Base-by-base conservation (phyloP, 2,888 invertebrate species). In the Flexamia atlantica region DNA sequence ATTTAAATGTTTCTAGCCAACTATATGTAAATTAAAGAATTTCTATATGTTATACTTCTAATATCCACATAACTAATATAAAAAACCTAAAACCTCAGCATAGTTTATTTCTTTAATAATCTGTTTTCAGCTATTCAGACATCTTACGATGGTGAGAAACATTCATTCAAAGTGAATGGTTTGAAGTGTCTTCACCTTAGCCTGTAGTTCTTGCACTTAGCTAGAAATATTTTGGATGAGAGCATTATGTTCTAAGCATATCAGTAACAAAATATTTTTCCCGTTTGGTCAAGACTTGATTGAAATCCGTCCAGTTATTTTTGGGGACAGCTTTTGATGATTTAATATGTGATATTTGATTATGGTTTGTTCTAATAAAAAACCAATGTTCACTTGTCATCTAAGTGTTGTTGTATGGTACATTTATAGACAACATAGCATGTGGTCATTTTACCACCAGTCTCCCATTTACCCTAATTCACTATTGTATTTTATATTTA, bases 61-160 rank as follows among this genome's bases (percentile, higher is more conserved):
- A 46, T 46, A 46, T 46, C 12, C 46, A 46, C 12, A 46, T 46
- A 17, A 9, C 7, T 46, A 46, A 46, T 46, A 20, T 53, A 12
- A 12, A 46, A 53, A n/a, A 3, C 4, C 5, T 53, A 7, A 2
- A 53, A 20, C 9, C 53, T 23, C 53, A 53, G 7, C 23, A 20
- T 53, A 14, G 28, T 64, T 64, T 30, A 64, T 64, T 64, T 28
- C 28, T 64, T 64, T 17, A 28, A 64, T 64, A 64, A 64, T 64
- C 64, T 64, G 57, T 64, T 68, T 68, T 42, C 50, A 46, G 46
- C 64, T 42, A 3, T 42, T 81, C 64, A 53, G 30, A 57, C 57
- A 60, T 60, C 57, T 81, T 28, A 64, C 50, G 12, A 81, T 81
- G 57, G 42, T 53, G 42, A 81, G 81, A 60, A 3, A 12, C 17